These are phyloP conservation scores for Arizona elegans DNA, from an alignment of 2,113 vertebrate genomes.

Conservation along the genomic window DNA sequence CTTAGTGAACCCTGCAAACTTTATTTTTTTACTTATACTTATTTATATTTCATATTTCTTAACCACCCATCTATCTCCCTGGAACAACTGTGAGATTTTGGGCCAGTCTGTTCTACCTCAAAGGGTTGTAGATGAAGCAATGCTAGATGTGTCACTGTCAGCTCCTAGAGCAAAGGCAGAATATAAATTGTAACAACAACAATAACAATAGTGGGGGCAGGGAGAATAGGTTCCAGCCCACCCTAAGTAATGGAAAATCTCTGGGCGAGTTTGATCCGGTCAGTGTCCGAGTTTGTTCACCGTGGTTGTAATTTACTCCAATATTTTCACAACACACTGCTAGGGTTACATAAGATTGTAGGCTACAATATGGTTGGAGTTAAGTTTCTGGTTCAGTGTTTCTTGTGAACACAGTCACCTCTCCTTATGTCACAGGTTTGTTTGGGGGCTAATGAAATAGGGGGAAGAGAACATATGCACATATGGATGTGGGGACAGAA, in stretches of 20 bases:
- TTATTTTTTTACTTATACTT: neutral
- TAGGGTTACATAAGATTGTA: neutral
- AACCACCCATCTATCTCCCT: neutral
- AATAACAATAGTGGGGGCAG: neutral
- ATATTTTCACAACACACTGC: neutral
- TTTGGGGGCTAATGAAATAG: neutral
- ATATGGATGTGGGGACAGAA: neutral
- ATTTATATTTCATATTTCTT: neutral
- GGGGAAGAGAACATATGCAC: neutral
- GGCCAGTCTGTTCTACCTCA: neutral
- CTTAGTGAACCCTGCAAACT: neutral
- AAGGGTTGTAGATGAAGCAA: neutral
- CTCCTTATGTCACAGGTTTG: neutral
- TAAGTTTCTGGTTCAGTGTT: neutral
- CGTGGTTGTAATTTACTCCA: neutral
- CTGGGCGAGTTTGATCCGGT: neutral
- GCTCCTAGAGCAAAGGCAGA: neutral
- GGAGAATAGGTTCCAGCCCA: neutral
- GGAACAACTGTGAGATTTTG: neutral
- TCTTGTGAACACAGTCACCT: neutral
- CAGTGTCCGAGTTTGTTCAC: neutral
- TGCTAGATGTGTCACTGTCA: neutral
- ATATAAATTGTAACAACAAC: neutral
- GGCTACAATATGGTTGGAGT: neutral
- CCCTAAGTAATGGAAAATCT: neutral